These are phyloP conservation scores for Etheostoma spectabile DNA, from an alignment of 2,113 vertebrate genomes.

Conservation along the genomic window DNA sequence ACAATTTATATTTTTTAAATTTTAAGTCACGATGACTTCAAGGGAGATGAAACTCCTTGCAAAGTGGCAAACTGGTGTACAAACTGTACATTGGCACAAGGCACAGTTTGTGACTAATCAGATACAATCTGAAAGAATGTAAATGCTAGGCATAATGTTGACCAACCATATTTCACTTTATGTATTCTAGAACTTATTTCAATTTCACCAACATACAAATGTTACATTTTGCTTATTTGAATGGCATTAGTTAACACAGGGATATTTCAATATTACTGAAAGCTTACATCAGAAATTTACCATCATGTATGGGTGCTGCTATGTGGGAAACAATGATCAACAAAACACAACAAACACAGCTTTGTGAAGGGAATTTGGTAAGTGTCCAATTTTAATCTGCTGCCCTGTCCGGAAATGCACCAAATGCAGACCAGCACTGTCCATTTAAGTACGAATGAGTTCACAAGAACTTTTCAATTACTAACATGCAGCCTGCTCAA, in stretches of 20 bases:
- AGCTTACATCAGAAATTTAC: background rate
- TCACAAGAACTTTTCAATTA: constrained; percentile 27
- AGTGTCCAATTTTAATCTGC: constrained; percentile 34
- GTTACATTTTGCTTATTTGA: background rate
- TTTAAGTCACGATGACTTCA: background rate
- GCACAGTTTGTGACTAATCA: background rate
- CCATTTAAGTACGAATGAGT: constrained; percentile 35
- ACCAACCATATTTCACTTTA: background rate
- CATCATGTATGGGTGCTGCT: background rate
- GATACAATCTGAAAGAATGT: background rate
- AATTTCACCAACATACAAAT: background rate
- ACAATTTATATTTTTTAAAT: background rate
- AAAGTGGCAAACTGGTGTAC: background rate
- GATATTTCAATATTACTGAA: background rate
- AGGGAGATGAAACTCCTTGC: background rate
- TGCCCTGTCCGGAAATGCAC: constrained; percentile 33
- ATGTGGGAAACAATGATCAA: constrained; percentile 33
- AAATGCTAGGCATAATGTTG: background rate
- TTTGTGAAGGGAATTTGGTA: constrained; percentile 28
- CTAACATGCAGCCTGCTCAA: background rate
- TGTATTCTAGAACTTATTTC: background rate
- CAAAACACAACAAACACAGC: background rate
- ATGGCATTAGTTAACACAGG: background rate
- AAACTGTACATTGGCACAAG: background rate
- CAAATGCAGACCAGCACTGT: background rate